Conservation (phyloP, 2,888 invertebrate genomes). For the Coelinius sp. region DNA sequence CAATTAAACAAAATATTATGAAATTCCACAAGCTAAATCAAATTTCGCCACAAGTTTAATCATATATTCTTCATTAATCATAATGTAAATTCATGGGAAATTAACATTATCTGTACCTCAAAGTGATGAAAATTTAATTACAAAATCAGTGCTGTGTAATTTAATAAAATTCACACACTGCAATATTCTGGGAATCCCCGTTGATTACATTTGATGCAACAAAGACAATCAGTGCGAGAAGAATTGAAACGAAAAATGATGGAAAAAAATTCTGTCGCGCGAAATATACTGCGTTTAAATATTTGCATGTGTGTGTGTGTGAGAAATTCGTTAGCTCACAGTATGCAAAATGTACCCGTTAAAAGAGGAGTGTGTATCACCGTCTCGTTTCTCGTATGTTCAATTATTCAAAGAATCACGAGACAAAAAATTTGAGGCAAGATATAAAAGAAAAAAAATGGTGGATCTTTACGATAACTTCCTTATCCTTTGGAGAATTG, state of each 20-base stretch:
- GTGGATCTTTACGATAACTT: not conserved
- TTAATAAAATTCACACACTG: not conserved
- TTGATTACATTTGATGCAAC: not conserved
- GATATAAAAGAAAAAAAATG: not conserved
- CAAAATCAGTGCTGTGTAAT: slow-evolving; percentile 13
- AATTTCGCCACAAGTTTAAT: not conserved
- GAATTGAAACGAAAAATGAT: not conserved
- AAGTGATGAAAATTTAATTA: slow-evolving; percentile 3
- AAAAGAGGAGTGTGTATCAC: not conserved
- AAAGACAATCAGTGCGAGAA: slow-evolving; percentile 8
- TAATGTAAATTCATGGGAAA: slow-evolving; percentile 12
- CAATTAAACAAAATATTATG: not conserved
- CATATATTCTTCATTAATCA: not conserved
- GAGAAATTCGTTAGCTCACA: not conserved
- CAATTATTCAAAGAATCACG: not conserved
- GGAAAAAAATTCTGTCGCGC: not conserved
- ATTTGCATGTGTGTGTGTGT: not conserved
- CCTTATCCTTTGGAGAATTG: not conserved
- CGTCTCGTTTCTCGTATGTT: not conserved
- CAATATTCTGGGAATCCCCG: not conserved
- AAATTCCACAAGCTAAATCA: not conserved
- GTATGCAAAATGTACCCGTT: not conserved
- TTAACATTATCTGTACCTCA: slow-evolving; percentile 4
- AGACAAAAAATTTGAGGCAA: not conserved
- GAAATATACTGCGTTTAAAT: not conserved